Percentiles rank a stretch among this genome's conserved stretches.
These are phyloP conservation scores for Leucoma salicis DNA, from an alignment of 2,888 invertebrate species.

Conservation along the genomic window DNA sequence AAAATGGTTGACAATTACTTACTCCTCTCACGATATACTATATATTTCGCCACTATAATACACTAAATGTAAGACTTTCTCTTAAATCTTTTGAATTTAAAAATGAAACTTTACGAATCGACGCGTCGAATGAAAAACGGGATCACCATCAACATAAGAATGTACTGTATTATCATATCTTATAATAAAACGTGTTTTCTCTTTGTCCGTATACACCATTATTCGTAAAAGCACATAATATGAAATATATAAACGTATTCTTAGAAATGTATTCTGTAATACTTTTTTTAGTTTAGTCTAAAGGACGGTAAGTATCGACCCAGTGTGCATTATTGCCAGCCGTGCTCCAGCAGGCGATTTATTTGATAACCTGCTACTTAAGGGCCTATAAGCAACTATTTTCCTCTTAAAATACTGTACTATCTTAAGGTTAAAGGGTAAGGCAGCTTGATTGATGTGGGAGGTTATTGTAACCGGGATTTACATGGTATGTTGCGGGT, in stretches of 20 bases:
- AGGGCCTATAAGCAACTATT: slow-evolving; percentile 25
- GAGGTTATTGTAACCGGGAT: neutral
- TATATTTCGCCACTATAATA: too few species aligned
- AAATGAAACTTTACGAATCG: too few species aligned
- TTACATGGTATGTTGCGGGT: neutral
- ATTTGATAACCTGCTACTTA: slow-evolving; percentile 37
- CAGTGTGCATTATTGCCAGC: slow-evolving; percentile 27
- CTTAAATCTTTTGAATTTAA: neutral
- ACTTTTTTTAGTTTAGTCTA: slow-evolving; percentile 16
- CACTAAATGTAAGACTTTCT: too few species aligned
- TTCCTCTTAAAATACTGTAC: slow-evolving; percentile 28
- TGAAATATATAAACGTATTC: slow-evolving; percentile 4
- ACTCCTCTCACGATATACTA: too few species aligned
- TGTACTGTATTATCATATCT: neutral
- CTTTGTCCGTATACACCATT: neutral
- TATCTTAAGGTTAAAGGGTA: slow-evolving; percentile 9
- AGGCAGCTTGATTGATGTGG: neutral
- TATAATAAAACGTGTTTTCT: neutral
- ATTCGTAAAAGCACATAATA: neutral
- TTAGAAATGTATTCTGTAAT: slow-evolving; percentile 18
- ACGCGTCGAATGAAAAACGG: neutral
- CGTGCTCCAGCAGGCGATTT: slow-evolving; percentile 27
- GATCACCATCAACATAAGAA: neutral
- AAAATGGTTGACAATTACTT: too few species aligned
- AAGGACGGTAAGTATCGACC: slow-evolving; percentile 29